Evolutionary conservation across 1,140 invertebrate genomes (phyloP).

Genomic region (Drosophila hydei): DNA sequence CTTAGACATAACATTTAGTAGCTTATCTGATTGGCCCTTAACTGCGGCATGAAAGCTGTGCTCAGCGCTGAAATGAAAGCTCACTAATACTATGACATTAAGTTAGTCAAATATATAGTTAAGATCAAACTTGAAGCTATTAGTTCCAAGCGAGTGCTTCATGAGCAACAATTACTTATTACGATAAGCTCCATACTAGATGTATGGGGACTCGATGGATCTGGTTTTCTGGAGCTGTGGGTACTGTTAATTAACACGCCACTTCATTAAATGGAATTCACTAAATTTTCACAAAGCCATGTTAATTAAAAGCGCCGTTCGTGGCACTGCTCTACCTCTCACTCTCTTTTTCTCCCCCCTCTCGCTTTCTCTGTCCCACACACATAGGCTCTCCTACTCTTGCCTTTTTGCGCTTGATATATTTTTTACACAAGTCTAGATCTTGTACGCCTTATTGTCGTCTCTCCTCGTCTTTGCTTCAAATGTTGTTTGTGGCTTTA

Average conservation of each 20-base stretch:
- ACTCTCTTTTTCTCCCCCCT: background rate
- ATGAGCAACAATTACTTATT: constrained; percentile 3
- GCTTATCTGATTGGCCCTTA: background rate
- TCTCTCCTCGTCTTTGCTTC: constrained; percentile 20
- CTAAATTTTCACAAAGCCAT: constrained; percentile 39
- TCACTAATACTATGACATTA: background rate
- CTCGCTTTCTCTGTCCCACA: background rate
- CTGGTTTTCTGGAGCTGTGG: constrained; percentile 17
- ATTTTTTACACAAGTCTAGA: constrained; percentile 32
- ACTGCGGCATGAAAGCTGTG: too few relatives aligned
- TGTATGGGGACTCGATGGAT: constrained; percentile 1
- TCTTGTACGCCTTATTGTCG: constrained; percentile 36
- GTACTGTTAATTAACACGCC: constrained; percentile 26
- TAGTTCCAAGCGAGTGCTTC: constrained; percentile 11
- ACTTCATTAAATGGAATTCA: constrained; percentile 35
- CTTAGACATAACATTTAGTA: background rate
- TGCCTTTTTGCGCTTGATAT: constrained; percentile 39
- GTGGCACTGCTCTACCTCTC: background rate
- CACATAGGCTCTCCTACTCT: background rate
- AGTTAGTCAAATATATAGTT: background rate
- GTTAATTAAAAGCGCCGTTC: constrained; percentile 40
- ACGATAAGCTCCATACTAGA: background rate
- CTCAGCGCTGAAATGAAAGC: background rate
- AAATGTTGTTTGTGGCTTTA: constrained; percentile 45
- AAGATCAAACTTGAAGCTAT: background rate